Evolutionary conservation across 1,140 invertebrate species (phyloP), one percentile per base, ranked within the genome.

Genomic region (Steinernema khuongi): DNA sequence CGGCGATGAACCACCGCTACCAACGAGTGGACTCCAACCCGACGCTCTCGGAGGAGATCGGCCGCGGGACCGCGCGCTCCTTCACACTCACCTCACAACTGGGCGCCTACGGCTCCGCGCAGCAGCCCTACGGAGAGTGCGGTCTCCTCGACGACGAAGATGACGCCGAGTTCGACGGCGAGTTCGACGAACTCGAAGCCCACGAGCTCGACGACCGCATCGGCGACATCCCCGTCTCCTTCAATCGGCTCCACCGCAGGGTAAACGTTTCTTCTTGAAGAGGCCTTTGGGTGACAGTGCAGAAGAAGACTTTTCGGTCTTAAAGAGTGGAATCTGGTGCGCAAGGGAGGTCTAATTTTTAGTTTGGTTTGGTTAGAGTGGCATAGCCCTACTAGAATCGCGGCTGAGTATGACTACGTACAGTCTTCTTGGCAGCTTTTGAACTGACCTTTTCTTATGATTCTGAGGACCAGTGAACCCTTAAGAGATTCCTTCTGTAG

Each of bases 141-240:
- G 26, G 71, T 33, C 31, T 74, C 36, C 50, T 33, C 31, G 44
- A 50, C 29, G 73, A 80, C 74, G 73, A 78, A 1, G 28, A 29
- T 32, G 28, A 19, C 28, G 31, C 29, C 41, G 4, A 69, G 78
- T 36, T 81, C 75, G 44, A 60, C 19, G 50, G 14, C 7, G 78
- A 79, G 19, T 79, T 44, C 22, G 73, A 77, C 44, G 81, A 82
- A 44, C 31, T 83, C 60, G 81, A 84, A 43, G 74, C 75, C 32
- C 77, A 81, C 44, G 81, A 82, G 41, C 44, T 82, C 77, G 81
- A 83, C 30, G 81, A 82, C 74, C 79, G 80, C 14, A 73, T 82
- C 44, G 73, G 80, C 7, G 81, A 82, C 19, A 83, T 82, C 50
- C 82, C 80, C 28, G 68, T 75, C 22, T 31, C 73, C 18, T 81